A percentile compares a stretch with the other conserved stretches of the same genome.
Evolutionary conservation across 2,888 invertebrate species (phyloP).

Genomic region (Galeopsomyia nigrocyanea): DNA sequence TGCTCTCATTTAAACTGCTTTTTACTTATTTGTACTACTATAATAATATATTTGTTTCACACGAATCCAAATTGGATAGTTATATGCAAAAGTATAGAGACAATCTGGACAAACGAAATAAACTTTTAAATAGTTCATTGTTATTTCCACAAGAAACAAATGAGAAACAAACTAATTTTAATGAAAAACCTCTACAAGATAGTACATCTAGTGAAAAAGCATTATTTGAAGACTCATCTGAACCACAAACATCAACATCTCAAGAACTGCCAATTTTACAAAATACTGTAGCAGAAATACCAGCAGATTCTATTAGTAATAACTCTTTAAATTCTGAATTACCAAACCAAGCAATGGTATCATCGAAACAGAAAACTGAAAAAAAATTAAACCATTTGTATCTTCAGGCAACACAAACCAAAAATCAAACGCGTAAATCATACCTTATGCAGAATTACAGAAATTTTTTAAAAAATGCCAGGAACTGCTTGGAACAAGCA

Average conservation of each 20-base stretch:
- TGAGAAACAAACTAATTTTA: background rate
- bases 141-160: slow-evolving; percentile 11
- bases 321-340: background rate
- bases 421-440: background rate
- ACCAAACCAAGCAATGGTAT: background rate
- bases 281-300: slow-evolving; percentile 1
- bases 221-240: background rate
- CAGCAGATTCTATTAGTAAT: background rate
- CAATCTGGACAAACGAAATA: background rate
- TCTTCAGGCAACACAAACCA: background rate
- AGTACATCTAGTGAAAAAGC: background rate
- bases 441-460: background rate
- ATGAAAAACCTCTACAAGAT: background rate
- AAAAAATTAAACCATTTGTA: slow-evolving; percentile 2
- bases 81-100: slow-evolving; percentile 21
- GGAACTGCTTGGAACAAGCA: slow-evolving; percentile 12
- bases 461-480: slow-evolving; percentile 1
- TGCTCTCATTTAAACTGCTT: background rate
- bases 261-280: background rate
- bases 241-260: background rate
- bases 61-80: slow-evolving; percentile 4
- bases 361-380: background rate
- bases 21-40: slow-evolving; percentile 28
- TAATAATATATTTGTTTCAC: slow-evolving; percentile 40
- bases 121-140: slow-evolving; percentile 27